Conservation (phyloP, 2,797 vertebrate genomes). For the Somateria mollissima region DNA sequence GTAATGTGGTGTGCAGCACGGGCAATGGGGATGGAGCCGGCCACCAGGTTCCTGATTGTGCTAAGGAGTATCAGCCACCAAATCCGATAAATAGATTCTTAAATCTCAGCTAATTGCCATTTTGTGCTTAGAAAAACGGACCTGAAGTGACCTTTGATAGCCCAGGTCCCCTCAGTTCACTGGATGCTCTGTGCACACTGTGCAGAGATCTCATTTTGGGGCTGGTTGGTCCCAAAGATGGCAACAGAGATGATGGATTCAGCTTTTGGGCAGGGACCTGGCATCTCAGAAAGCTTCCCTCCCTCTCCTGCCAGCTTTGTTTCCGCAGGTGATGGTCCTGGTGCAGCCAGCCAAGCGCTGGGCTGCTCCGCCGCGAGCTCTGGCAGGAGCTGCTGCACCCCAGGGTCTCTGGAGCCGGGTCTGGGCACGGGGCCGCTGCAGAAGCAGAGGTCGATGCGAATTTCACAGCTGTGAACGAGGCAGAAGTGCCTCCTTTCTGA, state of each 20-base stretch:
- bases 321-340: background rate
- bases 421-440: background rate
- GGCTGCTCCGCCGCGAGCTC: background rate
- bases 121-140: background rate
- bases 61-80: background rate
- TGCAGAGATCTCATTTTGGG: background rate
- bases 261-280: background rate
- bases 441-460: background rate
- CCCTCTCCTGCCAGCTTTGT: too few species aligned
- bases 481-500: background rate
- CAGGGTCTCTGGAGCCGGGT: background rate
- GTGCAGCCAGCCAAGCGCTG: background rate
- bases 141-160: background rate
- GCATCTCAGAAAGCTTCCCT: background rate
- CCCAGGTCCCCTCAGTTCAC: background rate
- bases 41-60: fast-evolving
- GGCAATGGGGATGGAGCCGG: background rate
- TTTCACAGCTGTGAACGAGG: background rate
- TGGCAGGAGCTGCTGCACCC: background rate
- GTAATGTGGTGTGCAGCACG: fast-evolving
- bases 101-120: background rate
- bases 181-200: background rate
- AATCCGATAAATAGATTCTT: background rate
- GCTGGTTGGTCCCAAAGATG: background rate
- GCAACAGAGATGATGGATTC: background rate